Conservation (phyloP, 2,113 vertebrate species). For the Myrmophylax atrothorax region DNA sequence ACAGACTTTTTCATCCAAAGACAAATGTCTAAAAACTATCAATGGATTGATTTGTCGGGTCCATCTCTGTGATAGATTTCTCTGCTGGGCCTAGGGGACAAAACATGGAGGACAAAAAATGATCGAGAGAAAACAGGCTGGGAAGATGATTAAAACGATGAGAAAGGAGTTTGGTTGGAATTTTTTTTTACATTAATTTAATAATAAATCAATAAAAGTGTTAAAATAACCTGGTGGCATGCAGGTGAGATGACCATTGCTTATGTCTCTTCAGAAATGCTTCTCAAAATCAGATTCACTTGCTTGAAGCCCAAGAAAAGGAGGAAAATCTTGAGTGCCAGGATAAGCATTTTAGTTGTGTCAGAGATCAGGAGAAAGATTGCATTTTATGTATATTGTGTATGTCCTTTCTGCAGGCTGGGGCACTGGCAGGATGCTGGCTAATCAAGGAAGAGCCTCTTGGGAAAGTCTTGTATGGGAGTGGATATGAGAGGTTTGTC, state of each 20-base stretch:
- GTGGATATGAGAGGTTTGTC: not conserved
- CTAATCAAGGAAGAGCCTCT: not conserved
- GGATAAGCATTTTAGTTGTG: not conserved
- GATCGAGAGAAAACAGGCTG: not conserved
- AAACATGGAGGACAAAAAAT: not conserved
- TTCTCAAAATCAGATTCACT: not conserved
- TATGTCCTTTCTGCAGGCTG: not conserved
- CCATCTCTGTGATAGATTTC: not conserved
- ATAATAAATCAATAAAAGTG: not conserved
- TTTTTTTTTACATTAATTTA: not conserved
- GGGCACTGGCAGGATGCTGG: not conserved
- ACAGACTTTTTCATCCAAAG: not conserved
- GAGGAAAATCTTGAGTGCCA: not conserved
- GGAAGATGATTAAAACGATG: not conserved
- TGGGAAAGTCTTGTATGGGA: not conserved
- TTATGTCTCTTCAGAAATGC: not conserved
- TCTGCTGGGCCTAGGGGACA: not conserved
- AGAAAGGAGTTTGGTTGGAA: rapidly evolving
- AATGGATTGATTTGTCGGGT: not conserved
- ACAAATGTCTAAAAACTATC: not conserved
- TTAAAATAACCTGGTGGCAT: rapidly evolving
- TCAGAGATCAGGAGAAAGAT: not conserved
- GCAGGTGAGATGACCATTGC: not conserved
- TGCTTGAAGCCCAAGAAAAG: not conserved
- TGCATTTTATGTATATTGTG: not conserved